Evolutionary conservation across 1,140 invertebrate genomes (phyloP).

Genomic region (Ceratosolen fusciceps): DNA sequence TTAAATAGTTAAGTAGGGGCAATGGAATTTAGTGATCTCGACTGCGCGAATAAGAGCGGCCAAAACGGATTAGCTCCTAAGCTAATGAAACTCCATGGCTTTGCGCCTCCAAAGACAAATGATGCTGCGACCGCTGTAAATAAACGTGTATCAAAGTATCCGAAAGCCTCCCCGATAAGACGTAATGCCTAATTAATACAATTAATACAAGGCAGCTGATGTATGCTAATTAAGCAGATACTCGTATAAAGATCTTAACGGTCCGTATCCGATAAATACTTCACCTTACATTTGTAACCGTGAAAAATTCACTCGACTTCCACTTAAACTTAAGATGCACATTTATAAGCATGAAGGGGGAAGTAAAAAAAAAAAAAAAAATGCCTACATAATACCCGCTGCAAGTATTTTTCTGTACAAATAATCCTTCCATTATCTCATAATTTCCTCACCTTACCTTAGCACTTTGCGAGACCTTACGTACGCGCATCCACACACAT

Average conservation of each 20-base stretch:
- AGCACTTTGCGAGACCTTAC: background rate
- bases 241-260: background rate
- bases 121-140: background rate
- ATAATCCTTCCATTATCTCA: background rate
- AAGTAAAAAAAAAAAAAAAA: too few species aligned
- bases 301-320: background rate
- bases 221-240: conserved; percentile 8
- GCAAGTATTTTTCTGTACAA: background rate
- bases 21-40: background rate
- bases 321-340: background rate
- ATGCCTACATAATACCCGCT: too few species aligned
- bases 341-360: too few species aligned
- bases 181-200: conserved; percentile 22
- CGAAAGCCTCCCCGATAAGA: conserved; percentile 17
- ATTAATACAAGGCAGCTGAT: conserved; percentile 41
- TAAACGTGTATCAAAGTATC: conserved; percentile 17
- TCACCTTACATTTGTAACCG: background rate
- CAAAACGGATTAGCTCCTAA: background rate
- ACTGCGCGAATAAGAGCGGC: background rate
- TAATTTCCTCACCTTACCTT: background rate
- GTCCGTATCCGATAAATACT: background rate
- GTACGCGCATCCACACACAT: background rate
- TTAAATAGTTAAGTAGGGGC: background rate
- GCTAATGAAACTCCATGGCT: background rate
- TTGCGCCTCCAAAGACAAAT: background rate